Base-by-base conservation (phyloP, 2,113 vertebrate genomes). In the western clawed frog (Xenopus tropicalis) region DNA sequence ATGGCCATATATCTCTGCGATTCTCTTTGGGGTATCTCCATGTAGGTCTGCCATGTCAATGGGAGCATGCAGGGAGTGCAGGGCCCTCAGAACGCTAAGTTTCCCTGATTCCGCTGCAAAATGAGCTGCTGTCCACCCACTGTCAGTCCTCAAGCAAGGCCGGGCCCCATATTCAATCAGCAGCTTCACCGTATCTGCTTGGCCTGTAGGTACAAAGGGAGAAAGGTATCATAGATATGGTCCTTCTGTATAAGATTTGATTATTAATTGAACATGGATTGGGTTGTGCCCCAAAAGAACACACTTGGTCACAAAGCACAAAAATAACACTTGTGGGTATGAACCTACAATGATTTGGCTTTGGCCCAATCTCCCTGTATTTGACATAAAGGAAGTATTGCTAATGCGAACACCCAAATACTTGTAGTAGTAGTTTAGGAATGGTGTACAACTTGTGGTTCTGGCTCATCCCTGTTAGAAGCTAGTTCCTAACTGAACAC, bases 1-100 rank as follows among this genome's bases (percentile, higher is more conserved):
- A 79, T 97, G 94, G 4, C 95, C 95, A 0, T 97, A 98, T 83
- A 96, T 93, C 67, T 95, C 82, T 0, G 94, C 94, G 0, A 96
- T 87, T 71, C 93, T 90, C 21, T 62, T 82, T 2, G 95, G 93
- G 8, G 90, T 93, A 82, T 97, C 94, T 1, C 95, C 92, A 0
- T 91, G 94, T 74, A 87, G 83, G 78, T 97, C 95, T 0, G 90
- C 77, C 1, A 85, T 85, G 0, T 96, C 93, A 1, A 96, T 77
- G 3, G 93, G 88, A 0, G 93, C 91, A 0, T 93, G 93, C 69
- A 92, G 61, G 0, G 84, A 79, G 22, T 98, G 94, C 1, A 98
- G 91, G 58, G 89, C 69, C 23, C 84, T 87, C 43, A 98, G 91
- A 19, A 93, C 88, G 0, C 86, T 80, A 69, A 98, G 84, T 0